These are phyloP conservation scores for Bufo bufo DNA, from an alignment of 2,113 vertebrate genomes.

Conservation along the genomic window DNA sequence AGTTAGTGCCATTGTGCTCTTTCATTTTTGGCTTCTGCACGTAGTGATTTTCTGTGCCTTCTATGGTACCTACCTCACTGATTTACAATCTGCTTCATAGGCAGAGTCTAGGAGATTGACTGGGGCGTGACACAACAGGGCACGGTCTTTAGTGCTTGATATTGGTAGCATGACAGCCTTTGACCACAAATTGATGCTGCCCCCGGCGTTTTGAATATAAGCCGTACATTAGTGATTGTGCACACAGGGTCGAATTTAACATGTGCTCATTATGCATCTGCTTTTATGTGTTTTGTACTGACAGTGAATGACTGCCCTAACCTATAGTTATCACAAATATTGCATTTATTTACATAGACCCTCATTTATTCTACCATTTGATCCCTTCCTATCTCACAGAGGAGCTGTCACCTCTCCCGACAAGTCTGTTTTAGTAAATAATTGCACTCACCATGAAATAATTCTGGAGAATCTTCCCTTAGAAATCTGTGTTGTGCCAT, in stretches of 20 bases:
- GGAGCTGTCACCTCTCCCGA: no score
- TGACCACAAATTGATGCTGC: neutral
- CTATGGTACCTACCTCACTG: neutral
- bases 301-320: neutral
- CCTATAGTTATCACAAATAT: neutral
- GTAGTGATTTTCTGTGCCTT: neutral
- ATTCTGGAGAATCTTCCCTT: no score
- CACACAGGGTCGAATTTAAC: neutral
- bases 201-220: neutral
- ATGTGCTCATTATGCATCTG: neutral
- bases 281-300: neutral
- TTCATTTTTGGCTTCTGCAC: neutral
- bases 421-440: no score
- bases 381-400: no score
- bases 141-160: neutral
- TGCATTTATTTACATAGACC: neutral
- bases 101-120: neutral
- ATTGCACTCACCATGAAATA: no score
- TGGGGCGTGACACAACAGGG: neutral
- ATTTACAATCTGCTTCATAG: neutral
- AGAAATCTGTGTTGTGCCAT: no score
- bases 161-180: constrained; percentile 23
- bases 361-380: neutral
- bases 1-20: neutral
- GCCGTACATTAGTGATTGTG: constrained; percentile 13